Evolutionary conservation across 2,888 invertebrate genomes (phyloP).

Genomic region (Venusia cambrica): DNA sequence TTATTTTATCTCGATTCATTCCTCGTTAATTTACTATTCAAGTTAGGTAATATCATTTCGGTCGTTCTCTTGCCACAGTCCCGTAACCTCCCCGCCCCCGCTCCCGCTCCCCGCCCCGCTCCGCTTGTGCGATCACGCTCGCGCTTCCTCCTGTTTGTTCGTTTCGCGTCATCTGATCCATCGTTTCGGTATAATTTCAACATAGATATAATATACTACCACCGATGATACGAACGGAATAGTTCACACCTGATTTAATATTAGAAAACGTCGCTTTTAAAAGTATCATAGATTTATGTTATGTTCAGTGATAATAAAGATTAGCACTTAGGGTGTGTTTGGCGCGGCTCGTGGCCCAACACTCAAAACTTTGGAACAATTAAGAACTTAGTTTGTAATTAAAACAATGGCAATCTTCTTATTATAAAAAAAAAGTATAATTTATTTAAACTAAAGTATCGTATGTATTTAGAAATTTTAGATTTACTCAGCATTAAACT

Average conservation of each 20-base stretch:
- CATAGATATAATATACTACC: slow-evolving; percentile 71
- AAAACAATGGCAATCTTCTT: slow-evolving; percentile 76
- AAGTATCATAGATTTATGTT: slow-evolving; percentile 77
- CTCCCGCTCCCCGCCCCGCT: slow-evolving; percentile 21
- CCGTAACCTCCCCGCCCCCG: slow-evolving; percentile 28
- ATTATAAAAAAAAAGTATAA: slow-evolving; percentile 78
- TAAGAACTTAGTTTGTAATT: slow-evolving; percentile 79
- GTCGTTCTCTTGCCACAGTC: slow-evolving; percentile 43
- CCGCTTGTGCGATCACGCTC: slow-evolving; percentile 16
- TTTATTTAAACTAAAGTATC: slow-evolving; percentile 77
- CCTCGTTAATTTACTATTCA: slow-evolving; percentile 49
- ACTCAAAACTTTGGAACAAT: slow-evolving; percentile 74
- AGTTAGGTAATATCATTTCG: slow-evolving; percentile 42
- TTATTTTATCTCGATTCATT: slow-evolving; percentile 73
- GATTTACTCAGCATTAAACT: slow-evolving; percentile 80
- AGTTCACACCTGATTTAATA: slow-evolving; percentile 72
- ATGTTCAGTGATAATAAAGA: slow-evolving; percentile 76
- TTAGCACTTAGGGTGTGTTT: slow-evolving; percentile 64
- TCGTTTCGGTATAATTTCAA: slow-evolving; percentile 54
- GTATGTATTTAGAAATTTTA: slow-evolving; percentile 81
- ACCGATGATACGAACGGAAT: slow-evolving; percentile 67
- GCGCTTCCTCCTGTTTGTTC: slow-evolving; percentile 30
- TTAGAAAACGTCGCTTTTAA: slow-evolving; percentile 78
- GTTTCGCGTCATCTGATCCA: slow-evolving; percentile 49
- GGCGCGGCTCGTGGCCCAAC: slow-evolving; percentile 55